Conservation (phyloP, 1,140 invertebrate species). For the Plodia interpunctella region DNA sequence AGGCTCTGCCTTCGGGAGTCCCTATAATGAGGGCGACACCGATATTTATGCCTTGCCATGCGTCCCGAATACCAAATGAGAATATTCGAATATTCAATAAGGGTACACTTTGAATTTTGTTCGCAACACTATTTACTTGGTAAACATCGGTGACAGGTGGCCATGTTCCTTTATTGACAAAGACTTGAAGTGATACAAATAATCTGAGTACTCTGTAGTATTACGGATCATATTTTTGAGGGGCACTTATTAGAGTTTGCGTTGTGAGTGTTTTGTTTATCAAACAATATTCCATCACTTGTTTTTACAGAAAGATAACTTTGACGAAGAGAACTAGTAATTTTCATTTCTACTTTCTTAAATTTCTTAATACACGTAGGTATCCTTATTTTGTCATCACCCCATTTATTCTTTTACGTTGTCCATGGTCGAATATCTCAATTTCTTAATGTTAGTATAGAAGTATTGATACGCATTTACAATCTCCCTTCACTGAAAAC, state of each 20-base stretch:
- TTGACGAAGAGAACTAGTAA: too few species aligned
- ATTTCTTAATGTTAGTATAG: too few species aligned
- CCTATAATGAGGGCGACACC: conserved; percentile 67
- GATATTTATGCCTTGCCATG: conserved; percentile 67
- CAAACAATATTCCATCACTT: too few species aligned
- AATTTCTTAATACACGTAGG: too few species aligned
- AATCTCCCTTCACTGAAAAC: too few species aligned
- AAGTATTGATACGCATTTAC: too few species aligned
- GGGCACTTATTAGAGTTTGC: neutral
- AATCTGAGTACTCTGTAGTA: conserved; percentile 13
- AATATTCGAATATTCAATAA: conserved; percentile 57
- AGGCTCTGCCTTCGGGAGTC: conserved; percentile 47
- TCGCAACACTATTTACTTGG: conserved; percentile 48
- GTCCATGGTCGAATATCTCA: too few species aligned
- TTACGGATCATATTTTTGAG: neutral
- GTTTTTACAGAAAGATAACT: too few species aligned
- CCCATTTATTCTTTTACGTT: too few species aligned
- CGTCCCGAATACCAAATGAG: conserved; percentile 64
- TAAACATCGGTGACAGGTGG: conserved; percentile 53
- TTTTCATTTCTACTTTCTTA: too few species aligned
- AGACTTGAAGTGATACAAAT: conserved; percentile 46
- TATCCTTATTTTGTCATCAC: too few species aligned
- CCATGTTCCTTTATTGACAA: conserved; percentile 31
- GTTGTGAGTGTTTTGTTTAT: neutral
- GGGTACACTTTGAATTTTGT: conserved; percentile 38